Base-by-base conservation (phyloP, 2,797 vertebrate genomes). In the Cottoperca gobio region DNA sequence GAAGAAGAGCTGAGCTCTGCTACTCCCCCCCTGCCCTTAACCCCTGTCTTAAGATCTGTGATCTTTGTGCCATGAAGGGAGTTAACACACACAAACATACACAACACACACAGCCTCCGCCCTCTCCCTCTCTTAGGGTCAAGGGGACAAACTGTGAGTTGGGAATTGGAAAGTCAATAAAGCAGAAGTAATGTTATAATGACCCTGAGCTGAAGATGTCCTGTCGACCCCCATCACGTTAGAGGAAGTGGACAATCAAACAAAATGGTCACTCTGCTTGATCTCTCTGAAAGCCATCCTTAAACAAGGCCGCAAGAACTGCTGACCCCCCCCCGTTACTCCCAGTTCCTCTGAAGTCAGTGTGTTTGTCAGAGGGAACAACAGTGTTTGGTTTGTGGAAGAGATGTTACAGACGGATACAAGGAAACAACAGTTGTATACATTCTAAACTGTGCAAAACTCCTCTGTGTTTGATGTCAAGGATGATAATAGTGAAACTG, bases 81-180 rank as follows among this genome's bases (percentile, higher is more conserved):
- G 89, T 90, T 90, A 91, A 89, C 83, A 78, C 73, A 86, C 80
- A 86, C 85, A 83, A 67, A 87, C 78, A 89, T 72, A 86, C 73
- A 89, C 74, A 89, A 76, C 70, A 81, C 70, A 79, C 43, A 63
- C 48, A 73, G 71, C 64, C 55, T 78, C 90, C 82, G 83, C 84
- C 80, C 77, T 76, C 83, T 81, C 85, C 76, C 75, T 82, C 76
- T 70, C 80, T 64, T 28, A 2, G 84, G 93, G 91, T 94, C 92
- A 94, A 87, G 90, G 90, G 92, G 87, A 94, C 94, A 94, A 92
- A 93, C 94, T 93, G 93, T 92, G 90, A 93, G 89, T 89, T 91
- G 85, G 91, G 90, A 93, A 95, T 94, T 94, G 91, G 87, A 94
- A 94, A 94, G 93, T 93, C 93, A 93, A 93, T 93, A 94, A 95